These are phyloP conservation scores for Anhinga rufa DNA, from an alignment of 2,113 vertebrate genomes.

Conservation along the genomic window DNA sequence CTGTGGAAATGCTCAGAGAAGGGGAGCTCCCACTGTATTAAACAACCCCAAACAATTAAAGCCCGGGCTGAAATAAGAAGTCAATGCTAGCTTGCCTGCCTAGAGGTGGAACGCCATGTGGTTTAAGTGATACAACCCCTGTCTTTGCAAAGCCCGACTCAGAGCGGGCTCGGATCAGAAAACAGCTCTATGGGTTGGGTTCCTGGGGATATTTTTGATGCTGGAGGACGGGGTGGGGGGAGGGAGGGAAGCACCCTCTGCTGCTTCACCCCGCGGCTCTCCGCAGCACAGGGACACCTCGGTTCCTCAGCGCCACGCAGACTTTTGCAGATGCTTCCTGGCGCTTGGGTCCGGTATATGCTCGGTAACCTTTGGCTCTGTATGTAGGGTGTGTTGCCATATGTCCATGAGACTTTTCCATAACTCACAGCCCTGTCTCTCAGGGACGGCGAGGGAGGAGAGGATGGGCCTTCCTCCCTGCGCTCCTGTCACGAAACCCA, in stretches of 20 bases:
- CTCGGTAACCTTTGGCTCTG: not conserved
- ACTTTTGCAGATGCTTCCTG: not conserved
- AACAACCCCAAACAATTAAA: not conserved
- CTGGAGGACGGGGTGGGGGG: not conserved
- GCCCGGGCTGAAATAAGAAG: not conserved
- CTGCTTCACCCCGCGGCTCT: not conserved
- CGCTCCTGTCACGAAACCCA: not conserved
- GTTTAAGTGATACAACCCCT: not conserved
- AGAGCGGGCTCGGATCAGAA: not conserved
- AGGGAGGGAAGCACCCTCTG: not conserved
- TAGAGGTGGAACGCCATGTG: not conserved
- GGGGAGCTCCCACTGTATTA: not conserved
- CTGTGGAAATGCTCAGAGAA: not conserved
- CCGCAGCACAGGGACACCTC: not conserved
- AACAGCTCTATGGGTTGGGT: not conserved
- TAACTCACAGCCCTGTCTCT: not conserved
- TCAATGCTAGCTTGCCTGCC: not conserved
- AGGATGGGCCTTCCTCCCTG: not conserved
- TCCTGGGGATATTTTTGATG: not conserved
- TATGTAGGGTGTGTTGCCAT: no score
- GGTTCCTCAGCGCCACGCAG: not conserved
- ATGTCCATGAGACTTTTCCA: not conserved
- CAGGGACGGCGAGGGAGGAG: not conserved
- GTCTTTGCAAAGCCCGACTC: not conserved
- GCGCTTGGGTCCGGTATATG: accelerated